Conservation (phyloP, 2,113 vertebrate genomes). For the Illadopsis cleaveri region DNA sequence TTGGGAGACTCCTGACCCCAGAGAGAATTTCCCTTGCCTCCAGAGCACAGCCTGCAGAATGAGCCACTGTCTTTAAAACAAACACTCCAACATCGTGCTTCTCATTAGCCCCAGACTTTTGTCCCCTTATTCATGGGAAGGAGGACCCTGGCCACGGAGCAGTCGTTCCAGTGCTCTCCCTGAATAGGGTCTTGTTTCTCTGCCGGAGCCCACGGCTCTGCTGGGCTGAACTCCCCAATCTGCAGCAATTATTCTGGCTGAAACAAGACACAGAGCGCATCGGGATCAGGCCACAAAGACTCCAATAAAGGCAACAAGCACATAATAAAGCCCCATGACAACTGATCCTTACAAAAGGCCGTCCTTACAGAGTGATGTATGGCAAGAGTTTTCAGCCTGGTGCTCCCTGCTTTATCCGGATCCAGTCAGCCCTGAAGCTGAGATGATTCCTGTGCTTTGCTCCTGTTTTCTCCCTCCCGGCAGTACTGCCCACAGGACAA, state of each 20-base stretch:
- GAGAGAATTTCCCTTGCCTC: neutral
- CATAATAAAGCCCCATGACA: slow-evolving; percentile 8
- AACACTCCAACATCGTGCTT: neutral
- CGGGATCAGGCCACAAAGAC: neutral
- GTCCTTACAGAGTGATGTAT: neutral
- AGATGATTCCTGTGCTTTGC: neutral
- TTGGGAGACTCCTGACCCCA: slow-evolving; percentile 13
- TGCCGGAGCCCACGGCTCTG: accelerated
- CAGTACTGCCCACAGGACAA: neutral
- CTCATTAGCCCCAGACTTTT: slow-evolving; percentile 23
- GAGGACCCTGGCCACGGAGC: neutral
- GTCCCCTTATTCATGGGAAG: slow-evolving; percentile 52
- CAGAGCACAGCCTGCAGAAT: neutral
- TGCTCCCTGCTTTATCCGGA: neutral
- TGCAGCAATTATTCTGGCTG: neutral
- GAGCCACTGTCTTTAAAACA: slow-evolving; percentile 37
- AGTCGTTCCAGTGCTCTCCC: neutral
- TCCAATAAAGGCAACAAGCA: slow-evolving; percentile 1
- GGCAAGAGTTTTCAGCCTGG: neutral
- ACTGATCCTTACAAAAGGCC: neutral
- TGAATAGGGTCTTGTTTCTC: neutral
- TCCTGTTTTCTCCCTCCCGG: neutral
- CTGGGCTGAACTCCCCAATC: neutral
- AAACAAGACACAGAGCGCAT: neutral
- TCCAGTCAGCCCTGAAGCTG: neutral